Conservation (phyloP, 2,888 invertebrate species). For the Caenorhabditis macrosperma region DNA sequence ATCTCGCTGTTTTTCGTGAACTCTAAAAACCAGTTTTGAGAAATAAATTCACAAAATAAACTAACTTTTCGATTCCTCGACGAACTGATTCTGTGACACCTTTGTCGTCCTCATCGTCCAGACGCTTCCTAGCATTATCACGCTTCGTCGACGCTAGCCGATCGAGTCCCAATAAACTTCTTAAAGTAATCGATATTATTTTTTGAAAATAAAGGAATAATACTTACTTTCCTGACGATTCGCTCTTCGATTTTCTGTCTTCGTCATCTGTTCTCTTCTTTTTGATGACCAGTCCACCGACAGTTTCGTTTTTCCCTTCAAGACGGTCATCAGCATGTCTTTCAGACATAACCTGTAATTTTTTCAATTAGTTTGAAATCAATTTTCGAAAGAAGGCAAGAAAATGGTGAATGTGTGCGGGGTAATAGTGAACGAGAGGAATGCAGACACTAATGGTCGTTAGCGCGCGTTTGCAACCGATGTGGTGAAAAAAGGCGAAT, state of each 20-base stretch:
- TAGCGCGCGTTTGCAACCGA: not conserved
- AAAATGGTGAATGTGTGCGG: not conserved
- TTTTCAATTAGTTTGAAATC: not conserved
- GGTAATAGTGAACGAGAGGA: not conserved
- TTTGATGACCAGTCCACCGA: conserved; percentile 65
- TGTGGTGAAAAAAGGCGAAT: too few species aligned
- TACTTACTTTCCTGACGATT: conserved; percentile 46
- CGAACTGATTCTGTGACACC: conserved; percentile 72
- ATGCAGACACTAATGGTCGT: not conserved
- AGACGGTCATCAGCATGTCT: conserved; percentile 69
- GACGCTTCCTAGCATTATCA: conserved; percentile 63
- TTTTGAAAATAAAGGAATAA: not conserved
- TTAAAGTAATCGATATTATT: conserved; percentile 39
- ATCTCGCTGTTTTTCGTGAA: conserved; percentile 60
- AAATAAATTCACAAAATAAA: not conserved
- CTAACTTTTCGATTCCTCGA: conserved; percentile 67
- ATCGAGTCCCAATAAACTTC: conserved; percentile 81
- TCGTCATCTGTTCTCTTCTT: conserved; percentile 49
- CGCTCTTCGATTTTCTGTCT: not conserved
- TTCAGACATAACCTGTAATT: conserved; percentile 35
- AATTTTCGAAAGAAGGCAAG: conserved; percentile 3
- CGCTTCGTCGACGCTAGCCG: conserved; percentile 81
- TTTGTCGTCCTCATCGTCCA: conserved; percentile 65
- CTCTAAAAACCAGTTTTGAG: conserved; percentile 42
- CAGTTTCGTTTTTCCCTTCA: conserved; percentile 61